Percentiles rank a stretch among this genome's conserved stretches.
Evolutionary conservation across 2,113 vertebrate genomes (phyloP).

Genomic region (Falcunculus frontatus): DNA sequence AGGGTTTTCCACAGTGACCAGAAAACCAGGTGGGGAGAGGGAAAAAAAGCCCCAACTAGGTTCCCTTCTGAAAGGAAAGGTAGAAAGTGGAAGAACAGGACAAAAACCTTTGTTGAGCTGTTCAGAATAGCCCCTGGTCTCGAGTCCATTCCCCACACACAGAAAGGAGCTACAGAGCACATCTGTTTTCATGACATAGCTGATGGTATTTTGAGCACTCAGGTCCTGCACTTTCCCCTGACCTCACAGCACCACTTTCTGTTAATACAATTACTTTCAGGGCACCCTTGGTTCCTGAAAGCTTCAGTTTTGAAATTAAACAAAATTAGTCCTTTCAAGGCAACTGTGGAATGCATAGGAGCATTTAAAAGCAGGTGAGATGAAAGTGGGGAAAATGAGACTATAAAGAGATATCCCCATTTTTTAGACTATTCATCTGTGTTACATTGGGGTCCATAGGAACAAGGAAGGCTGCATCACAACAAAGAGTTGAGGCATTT

Average conservation of each 20-base stretch:
- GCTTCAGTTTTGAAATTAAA: neutral
- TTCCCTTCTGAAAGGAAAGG: neutral
- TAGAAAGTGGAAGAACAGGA: neutral
- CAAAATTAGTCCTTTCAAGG: neutral
- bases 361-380: neutral
- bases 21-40: neutral
- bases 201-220: neutral
- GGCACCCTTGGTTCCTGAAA: neutral
- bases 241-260: neutral
- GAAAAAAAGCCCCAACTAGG: too few relatives aligned
- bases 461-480: neutral
- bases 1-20: neutral
- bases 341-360: neutral
- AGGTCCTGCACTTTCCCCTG: conserved; percentile 8
- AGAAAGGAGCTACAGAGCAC: neutral
- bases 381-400: neutral
- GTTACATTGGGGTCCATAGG: neutral
- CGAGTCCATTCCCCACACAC: neutral
- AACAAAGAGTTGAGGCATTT: neutral
- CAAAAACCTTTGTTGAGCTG: neutral
- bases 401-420: neutral
- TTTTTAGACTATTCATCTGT: neutral
- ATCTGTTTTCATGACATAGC: neutral
- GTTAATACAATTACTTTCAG: neutral
- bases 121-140: neutral